These are phyloP conservation scores for Glaucopsyche alexis DNA, from an alignment of 2,888 invertebrate genomes.

Conservation along the genomic window DNA sequence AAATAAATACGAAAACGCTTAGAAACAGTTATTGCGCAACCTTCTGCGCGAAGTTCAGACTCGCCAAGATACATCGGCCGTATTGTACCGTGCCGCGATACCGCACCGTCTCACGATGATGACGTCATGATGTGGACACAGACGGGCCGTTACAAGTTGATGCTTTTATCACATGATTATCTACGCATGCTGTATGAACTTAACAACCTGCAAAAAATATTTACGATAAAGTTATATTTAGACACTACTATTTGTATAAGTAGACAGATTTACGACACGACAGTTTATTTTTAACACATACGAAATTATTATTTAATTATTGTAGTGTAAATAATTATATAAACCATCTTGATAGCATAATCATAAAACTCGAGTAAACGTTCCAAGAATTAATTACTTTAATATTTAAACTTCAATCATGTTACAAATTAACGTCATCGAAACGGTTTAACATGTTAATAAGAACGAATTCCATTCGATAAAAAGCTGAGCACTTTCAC, in stretches of 20 bases:
- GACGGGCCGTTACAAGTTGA: too few species aligned
- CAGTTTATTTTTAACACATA: neutral
- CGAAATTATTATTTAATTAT: neutral
- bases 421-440: slow-evolving; percentile 11
- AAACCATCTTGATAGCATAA: neutral
- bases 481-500: slow-evolving; percentile 28
- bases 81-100: too few species aligned
- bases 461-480: slow-evolving; percentile 26
- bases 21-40: too few species aligned
- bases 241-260: neutral
- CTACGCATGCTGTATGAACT: neutral
- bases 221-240: neutral
- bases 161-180: neutral
- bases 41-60: too few species aligned
- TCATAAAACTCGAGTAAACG: neutral
- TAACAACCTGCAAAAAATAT: neutral
- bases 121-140: too few species aligned
- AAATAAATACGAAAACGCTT: too few species aligned
- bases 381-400: slow-evolving; percentile 7
- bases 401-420: slow-evolving; percentile 19
- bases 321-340: slow-evolving; percentile 7
- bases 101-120: too few species aligned
- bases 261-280: neutral
- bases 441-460: slow-evolving; percentile 19
- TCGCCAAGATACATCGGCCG: too few species aligned